Conservation (phyloP, 2,797 vertebrate genomes). For the Orestias chungarensis region DNA sequence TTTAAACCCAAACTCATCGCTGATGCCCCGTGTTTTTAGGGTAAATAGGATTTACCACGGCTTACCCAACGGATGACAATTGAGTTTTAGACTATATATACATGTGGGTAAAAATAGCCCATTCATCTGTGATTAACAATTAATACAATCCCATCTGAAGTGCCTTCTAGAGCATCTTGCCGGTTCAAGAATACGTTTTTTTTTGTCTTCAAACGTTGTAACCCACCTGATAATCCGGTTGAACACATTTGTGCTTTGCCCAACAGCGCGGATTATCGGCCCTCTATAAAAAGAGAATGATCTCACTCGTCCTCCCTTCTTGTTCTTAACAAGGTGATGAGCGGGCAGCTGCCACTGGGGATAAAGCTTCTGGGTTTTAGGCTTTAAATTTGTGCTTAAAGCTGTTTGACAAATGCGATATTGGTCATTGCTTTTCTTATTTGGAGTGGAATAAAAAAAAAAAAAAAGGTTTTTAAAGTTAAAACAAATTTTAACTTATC, state of each 20-base stretch:
- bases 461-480: too few species aligned
- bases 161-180: conserved; percentile 1
- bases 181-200: conserved; percentile 1
- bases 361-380: conserved; percentile 15
- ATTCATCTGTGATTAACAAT: conserved; percentile 16
- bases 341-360: conserved; percentile 40
- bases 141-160: not conserved
- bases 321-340: conserved; percentile 23
- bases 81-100: conserved; percentile 22
- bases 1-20: conserved; percentile 19
- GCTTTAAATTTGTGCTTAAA: not conserved
- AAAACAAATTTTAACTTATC: not conserved
- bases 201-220: not conserved
- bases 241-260: not conserved
- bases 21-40: conserved; percentile 1
- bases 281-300: conserved; percentile 21
- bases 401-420: not conserved
- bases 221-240: not conserved
- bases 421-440: not conserved
- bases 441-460: too few species aligned
- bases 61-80: conserved; percentile 23
- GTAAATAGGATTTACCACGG: conserved; percentile 42
- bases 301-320: conserved; percentile 10
- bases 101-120: conserved; percentile 14
- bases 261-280: conserved; percentile 10